These are phyloP conservation scores for Megatriorchis doriae DNA, from an alignment of 2,113 vertebrate species.

Conservation along the genomic window DNA sequence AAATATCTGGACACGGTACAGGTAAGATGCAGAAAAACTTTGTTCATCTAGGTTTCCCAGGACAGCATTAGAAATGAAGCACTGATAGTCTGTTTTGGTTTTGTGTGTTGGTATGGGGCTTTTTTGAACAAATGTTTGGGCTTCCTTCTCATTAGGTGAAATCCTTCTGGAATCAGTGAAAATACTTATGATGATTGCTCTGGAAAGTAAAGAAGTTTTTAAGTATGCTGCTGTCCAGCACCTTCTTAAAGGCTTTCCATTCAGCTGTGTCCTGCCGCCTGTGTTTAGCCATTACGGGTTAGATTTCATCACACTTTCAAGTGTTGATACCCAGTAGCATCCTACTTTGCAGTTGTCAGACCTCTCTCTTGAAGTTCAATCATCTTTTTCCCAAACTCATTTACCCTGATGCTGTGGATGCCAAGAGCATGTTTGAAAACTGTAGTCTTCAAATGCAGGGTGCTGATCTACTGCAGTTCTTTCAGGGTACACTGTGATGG, in stretches of 20 bases:
- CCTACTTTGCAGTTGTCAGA: background rate
- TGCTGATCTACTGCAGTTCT: background rate
- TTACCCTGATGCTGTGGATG: background rate
- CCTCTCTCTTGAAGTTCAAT: background rate
- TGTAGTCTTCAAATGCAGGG: background rate
- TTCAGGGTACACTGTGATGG: too few species aligned
- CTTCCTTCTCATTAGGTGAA: background rate
- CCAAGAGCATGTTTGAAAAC: background rate
- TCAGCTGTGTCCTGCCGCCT: background rate
- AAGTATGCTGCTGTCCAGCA: background rate
- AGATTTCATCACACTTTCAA: background rate
- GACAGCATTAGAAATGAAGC: background rate
- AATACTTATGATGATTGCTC: background rate
- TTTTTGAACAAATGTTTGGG: background rate
- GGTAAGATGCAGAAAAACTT: slow-evolving; percentile 63
- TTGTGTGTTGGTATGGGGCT: background rate
- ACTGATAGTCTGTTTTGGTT: background rate
- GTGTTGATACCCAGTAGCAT: background rate
- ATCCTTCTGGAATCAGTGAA: background rate
- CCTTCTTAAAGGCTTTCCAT: background rate
- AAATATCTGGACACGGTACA: slow-evolving; percentile 74
- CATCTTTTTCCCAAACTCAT: background rate
- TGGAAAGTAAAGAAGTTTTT: background rate
- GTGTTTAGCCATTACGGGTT: background rate
- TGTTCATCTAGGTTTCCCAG: background rate